These are phyloP conservation scores for Aspiorhynchus laticeps DNA, from an alignment of 2,113 vertebrate species.

Conservation along the genomic window DNA sequence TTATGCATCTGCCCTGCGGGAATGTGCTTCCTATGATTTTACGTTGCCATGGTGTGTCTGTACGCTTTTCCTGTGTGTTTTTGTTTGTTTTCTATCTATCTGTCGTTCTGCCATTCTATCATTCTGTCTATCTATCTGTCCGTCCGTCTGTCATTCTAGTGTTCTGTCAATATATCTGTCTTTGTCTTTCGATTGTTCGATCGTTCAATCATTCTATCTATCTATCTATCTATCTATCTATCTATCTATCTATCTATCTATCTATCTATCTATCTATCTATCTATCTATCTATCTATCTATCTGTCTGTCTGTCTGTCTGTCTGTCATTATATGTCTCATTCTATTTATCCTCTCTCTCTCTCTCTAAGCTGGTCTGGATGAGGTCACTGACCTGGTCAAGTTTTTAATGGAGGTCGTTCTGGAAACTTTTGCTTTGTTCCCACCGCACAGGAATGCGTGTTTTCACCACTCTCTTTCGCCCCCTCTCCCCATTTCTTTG, in stretches of 20 bases:
- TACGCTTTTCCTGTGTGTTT: slow-evolving; percentile 1
- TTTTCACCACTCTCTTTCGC: background rate
- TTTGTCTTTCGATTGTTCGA: background rate
- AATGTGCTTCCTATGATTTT: slow-evolving; percentile 45
- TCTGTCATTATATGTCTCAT: background rate
- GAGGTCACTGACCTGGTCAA: slow-evolving; percentile 12
- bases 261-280: background rate
- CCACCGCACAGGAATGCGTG: background rate
- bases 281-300: background rate
- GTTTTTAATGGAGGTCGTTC: background rate
- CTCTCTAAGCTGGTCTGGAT: background rate
- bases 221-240: background rate
- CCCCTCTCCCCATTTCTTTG: background rate
- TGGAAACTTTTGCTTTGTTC: slow-evolving; percentile 26
- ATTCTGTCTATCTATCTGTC: background rate
- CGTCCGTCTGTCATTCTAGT: background rate
- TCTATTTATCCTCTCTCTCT: background rate
- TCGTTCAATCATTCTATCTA: background rate
- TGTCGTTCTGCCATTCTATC: no score
- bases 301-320: background rate
- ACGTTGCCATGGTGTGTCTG: slow-evolving; percentile 29
- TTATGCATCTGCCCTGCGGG: slow-evolving; percentile 10
- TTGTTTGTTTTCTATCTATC: background rate
- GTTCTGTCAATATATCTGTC: background rate
- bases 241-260: background rate